Conservation (phyloP, 2,888 invertebrate genomes). For the Scaptomyza polygonia region DNA sequence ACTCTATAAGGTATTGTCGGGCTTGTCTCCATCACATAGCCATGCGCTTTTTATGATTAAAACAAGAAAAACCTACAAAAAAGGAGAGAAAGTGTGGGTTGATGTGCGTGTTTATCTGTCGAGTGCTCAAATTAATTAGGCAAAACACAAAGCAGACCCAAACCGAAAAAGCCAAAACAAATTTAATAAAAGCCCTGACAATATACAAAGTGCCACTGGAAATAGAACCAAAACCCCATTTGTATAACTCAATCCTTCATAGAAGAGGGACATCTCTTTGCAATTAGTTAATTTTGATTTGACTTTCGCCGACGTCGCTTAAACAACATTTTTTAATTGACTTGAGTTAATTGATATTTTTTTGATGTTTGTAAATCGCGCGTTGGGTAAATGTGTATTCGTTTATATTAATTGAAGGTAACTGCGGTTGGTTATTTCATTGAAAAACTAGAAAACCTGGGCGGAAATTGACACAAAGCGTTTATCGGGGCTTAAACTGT, state of each 20-base stretch:
- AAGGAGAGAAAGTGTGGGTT: not conserved
- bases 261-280: conserved; percentile 13
- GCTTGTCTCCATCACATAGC: conserved; percentile 51
- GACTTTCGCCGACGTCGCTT: not conserved
- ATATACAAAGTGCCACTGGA: conserved; percentile 31
- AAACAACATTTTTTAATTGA: conserved; percentile 1
- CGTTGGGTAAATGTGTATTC: too few relatives aligned
- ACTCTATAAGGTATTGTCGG: conserved; percentile 48
- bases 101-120: conserved; percentile 27
- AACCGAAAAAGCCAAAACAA: conserved; percentile 46
- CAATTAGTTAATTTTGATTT: conserved; percentile 59
- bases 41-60: conserved; percentile 71
- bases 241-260: conserved; percentile 2
- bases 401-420: too few relatives aligned
- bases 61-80: conserved; percentile 55
- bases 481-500: too few relatives aligned
- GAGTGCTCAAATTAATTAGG: conserved; percentile 71
- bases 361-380: not conserved
- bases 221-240: conserved; percentile 36
- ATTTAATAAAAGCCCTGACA: conserved; percentile 70
- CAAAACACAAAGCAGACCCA: conserved; percentile 41
- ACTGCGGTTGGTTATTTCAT: too few relatives aligned
- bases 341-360: conserved; percentile 3
- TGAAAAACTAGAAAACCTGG: too few relatives aligned
- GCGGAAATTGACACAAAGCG: too few relatives aligned